Base-by-base conservation (phyloP, 2,797 vertebrate genomes). In the Setipinna tenuifilis region DNA sequence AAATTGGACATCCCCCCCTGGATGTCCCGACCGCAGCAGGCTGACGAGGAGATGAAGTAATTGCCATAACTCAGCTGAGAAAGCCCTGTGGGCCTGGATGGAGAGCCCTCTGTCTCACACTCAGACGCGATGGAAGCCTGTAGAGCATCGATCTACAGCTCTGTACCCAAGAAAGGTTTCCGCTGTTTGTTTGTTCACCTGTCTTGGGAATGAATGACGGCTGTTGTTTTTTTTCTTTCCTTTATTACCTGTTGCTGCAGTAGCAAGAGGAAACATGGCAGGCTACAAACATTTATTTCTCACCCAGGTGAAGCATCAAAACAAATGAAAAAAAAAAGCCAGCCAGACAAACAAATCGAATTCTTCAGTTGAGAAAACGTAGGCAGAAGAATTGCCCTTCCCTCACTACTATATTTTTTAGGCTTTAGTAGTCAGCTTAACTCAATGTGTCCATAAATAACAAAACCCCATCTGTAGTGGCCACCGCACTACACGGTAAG, bases 1-100 rank as follows among this genome's bases (percentile, higher is more conserved):
- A 85, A 88, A 85, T 83, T 84, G 84, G 84, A 57, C 84, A 83
- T 84, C 57, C 82, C 71, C 78, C 71, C 50, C 59, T 58, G 71
- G 68, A 68, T 7, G 71, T 6, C 16, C n/a, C 25, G 62, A 21
- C 68, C 35, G 68, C 31, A 31, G 17, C 35, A 78, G 31, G 31
- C 71, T 78, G 19, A 78, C 35, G 71, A 21, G 16, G 10, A 44
- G 71, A 78, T 44, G 71, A 78, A 44, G 31, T 78, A 44, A 78
- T 44, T 78, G 71, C 35, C 6, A 35, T 44, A 44, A 78, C 31
- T 78, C 71, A 78, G 71, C 35, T 17, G 31, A 44, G 31, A 19
- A 78, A 44, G 6, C 71, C 71, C 71, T 35, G 2, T 78, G 35
- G 31, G 35, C 31, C 31, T 5, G 14, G 71, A 19, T 41, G 35